Base-by-base conservation (phyloP, 2,888 invertebrate genomes). In the Brachyopa scutellaris region DNA sequence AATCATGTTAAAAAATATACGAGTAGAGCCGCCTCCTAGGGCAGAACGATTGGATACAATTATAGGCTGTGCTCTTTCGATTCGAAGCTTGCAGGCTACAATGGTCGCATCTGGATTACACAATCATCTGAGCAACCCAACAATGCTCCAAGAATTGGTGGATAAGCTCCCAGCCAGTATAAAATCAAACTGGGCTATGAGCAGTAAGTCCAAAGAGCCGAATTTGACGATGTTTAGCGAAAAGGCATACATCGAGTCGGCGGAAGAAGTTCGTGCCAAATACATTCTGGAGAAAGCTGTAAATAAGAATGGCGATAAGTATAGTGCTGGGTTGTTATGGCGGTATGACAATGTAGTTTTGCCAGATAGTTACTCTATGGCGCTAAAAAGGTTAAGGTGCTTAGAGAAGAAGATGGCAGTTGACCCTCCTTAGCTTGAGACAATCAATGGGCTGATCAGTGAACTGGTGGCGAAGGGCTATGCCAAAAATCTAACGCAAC, bases 201-300 rank as follows among this genome's bases (percentile, higher is more conserved):
- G n/a, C n/a, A n/a, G n/a, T n/a, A n/a, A n/a, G n/a, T n/a, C n/a
- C n/a, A n/a, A n/a, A n/a, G 6, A 40, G 17, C 61, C n/a, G 5
- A 13, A 40, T 8, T 8, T 72, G 7, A 55, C 23, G 11, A 8
- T 6, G n/a, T 66, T 40, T 26, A 66, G 38, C 29, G 19, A 42
- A 1, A 36, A 13, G 6, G 13, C 0, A n/a, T n/a, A n/a, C n/a
- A n/a, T n/a, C n/a, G n/a, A n/a, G n/a, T n/a, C n/a, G n/a, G n/a
- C n/a, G n/a, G n/a, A n/a, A n/a, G n/a, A n/a, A n/a, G n/a, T n/a
- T n/a, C n/a, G n/a, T n/a, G n/a, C n/a, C n/a, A n/a, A 36, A 36
- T 13, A 7, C 13, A 0, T 36, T 36, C 13, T 13, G 5, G 1
- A 13, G 36, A 4, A 1, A 13, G 1, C 13, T 36, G 13, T 36